Base-by-base conservation (phyloP, 2,113 vertebrate genomes). In the Azemiops feae region DNA sequence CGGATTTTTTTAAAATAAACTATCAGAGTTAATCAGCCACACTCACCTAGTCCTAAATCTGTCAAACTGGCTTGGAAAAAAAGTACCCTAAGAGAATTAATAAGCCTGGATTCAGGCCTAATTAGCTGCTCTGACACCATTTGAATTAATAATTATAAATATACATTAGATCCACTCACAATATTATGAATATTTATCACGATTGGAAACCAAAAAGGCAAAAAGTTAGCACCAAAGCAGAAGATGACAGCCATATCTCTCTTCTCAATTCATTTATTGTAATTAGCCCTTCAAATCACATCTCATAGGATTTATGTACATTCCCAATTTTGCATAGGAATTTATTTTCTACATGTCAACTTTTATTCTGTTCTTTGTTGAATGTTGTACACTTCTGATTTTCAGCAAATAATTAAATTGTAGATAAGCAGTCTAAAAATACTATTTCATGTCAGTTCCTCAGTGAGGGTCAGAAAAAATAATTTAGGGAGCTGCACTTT, bases 271-370 rank as follows among this genome's bases (percentile, higher is more conserved):
- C 47, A 92, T 88, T 92, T 92, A 89, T 85, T 93, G 88, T 1
- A 93, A 16, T 53, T 91, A 54, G n/a, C 64, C 87, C 90, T 90
- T 95, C 94, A 92, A 87, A 90, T 94, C 87, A 89, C 89, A 52
- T 87, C 88, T 94, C 92, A 58, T 69, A 92, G 87, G 93, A 92
- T 55, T 52, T 92, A 87, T 92, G 94, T 88, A 11, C 85, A 30
- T 30, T 55, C 90, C 39, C 91, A 60, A 85, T 45, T 93, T 91
- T 94, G 81, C 55, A 85, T 4, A 87, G 30, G 86, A 89, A 53
- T 45, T 89, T 90, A 92, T 47, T 30, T 89, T 85, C 60, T 88
- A 87, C 12, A 1, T 55, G 90, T 6, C 47, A 95, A 5, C 91
- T 87, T 64, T 4, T 87, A 92, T 91, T 92, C 93, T 69, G 52